Percentiles rank a stretch among this genome's conserved stretches.
phyloP scores from a whole-genome alignment of 2,797 vertebrate genomes.

The Poecilia gillii region DNA sequence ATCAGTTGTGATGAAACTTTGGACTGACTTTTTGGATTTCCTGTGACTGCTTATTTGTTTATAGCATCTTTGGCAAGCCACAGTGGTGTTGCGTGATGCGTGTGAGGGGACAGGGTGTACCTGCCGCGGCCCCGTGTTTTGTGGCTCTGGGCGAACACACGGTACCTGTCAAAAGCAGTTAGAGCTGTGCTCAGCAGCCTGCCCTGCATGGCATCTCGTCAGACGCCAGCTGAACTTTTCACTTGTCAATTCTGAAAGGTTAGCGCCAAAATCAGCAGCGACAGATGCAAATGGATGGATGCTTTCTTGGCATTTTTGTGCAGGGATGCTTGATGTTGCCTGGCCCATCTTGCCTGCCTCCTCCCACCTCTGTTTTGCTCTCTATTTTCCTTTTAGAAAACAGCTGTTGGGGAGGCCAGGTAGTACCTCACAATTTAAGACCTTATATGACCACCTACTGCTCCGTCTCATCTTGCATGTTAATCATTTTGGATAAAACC shows the following conservation, averaged over 20 bases:
- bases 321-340: slow-evolving; percentile 59
- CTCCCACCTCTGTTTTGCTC: slow-evolving; percentile 11
- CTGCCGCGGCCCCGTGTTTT: slow-evolving; percentile 70
- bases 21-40: slow-evolving; percentile 47
- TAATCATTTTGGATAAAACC: not conserved
- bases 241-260: slow-evolving; percentile 93
- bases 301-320: slow-evolving; percentile 75
- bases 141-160: slow-evolving; percentile 79
- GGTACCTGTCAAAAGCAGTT: slow-evolving; percentile 91
- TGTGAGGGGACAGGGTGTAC: slow-evolving; percentile 65
- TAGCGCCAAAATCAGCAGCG: slow-evolving; percentile 83
- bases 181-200: slow-evolving; percentile 81
- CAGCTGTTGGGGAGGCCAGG: slow-evolving; percentile 35
- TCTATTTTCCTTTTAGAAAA: not conserved
- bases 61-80: slow-evolving; percentile 30
- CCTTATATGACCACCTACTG: slow-evolving; percentile 3
- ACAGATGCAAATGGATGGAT: slow-evolving; percentile 79
- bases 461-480: not conserved
- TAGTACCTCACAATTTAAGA: slow-evolving; percentile 30
- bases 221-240: slow-evolving; percentile 86
- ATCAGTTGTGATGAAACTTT: slow-evolving; percentile 60
- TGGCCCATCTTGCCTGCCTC: slow-evolving; percentile 51
- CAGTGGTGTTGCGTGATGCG: slow-evolving; percentile 51
- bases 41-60: slow-evolving; percentile 57
- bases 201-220: slow-evolving; percentile 83